Percentiles rank a stretch among this genome's conserved stretches.
Evolutionary conservation across 2,113 vertebrate genomes (phyloP).

Genomic region (pig (Sus scrofa)): T2T-Sscrofa CM000818.6:101052001-101052500

Average conservation of each 20-base stretch:
- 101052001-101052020: constrained; percentile 67
- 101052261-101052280: constrained; percentile 17
- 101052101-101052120: background rate
- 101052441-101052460: background rate
- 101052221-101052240: constrained; percentile 27
- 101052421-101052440: background rate
- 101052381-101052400: background rate
- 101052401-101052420: background rate
- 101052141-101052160: background rate
- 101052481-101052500: background rate
- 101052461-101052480: background rate
- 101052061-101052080: constrained; percentile 70
- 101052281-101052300: background rate
- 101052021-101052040: constrained; percentile 62
- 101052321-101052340: constrained; percentile 47
- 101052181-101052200: background rate
- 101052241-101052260: constrained; percentile 50
- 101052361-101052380: background rate
- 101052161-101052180: background rate
- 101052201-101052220: constrained; percentile 6
- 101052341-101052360: constrained; percentile 1
- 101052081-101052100: constrained; percentile 25
- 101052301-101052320: background rate
- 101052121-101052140: background rate
- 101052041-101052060: constrained; percentile 66